Base-by-base conservation (phyloP, 2,888 invertebrate species). In the Malacosoma neustria region DNA sequence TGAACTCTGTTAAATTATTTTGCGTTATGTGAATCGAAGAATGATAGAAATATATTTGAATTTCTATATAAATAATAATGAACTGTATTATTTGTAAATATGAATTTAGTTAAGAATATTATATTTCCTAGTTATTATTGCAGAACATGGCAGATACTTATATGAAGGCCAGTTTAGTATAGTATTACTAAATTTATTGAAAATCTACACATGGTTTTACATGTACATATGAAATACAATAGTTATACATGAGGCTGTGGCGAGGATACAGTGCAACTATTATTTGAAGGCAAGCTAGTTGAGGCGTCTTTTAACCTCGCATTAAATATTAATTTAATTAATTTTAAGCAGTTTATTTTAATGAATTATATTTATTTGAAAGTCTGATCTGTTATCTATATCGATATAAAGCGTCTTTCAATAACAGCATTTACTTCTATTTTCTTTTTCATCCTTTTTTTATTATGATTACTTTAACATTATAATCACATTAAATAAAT, bases 101-200 rank as follows among this genome's bases (percentile, higher is more conserved):
- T 75, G 73, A 84, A 69, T 66, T 60, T 79, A 82, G 79, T 76
- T 87, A 88, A 88, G 88, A 75, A 88, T 88, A 88, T 87, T 88
- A 88, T 84, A 84, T 84, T 80, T 79, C 70, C 66, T 85, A 84
- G 85, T 87, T 87, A 84, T 87, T 40, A 34, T 13, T 39, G 79
- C 72, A 74, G 69, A 87, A 88, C 87, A 87, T 88, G 89, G 88
- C 89, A 84, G 87, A 88, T 88, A 88, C 88, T 89, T 89, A 88
- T 88, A 86, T 74, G 82, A 89, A 82, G 91, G 91, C 91, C 91
- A 91, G 90, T 91, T 90, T 89, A 88, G 87, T 75, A 85, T 89
- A 89, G 88, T 88, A 88, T 89, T 89, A 89, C 87, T 88, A 87
- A 87, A 85, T 82, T 79, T 74, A 86, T n/a, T n/a, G 69, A 73